These are phyloP conservation scores for Bolborhynchus lineola DNA, from an alignment of 2,113 vertebrate species.

Conservation along the genomic window DNA sequence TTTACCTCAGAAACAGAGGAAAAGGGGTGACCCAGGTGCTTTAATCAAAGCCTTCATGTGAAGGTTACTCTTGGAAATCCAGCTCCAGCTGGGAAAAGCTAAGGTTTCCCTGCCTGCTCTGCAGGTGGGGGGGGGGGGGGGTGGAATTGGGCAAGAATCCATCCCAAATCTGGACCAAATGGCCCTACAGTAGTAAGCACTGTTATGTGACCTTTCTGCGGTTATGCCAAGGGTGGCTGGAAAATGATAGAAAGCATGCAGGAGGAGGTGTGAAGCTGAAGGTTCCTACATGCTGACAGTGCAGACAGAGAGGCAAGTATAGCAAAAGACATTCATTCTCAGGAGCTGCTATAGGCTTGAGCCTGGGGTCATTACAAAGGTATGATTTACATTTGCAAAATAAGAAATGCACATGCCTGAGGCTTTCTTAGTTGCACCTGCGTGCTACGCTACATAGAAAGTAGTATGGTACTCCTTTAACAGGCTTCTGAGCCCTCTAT, in stretches of 20 bases:
- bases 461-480: background rate
- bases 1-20: background rate
- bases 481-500: background rate
- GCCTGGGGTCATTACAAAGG: background rate
- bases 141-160: background rate
- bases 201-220: background rate
- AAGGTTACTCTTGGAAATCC: background rate
- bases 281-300: background rate
- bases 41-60: background rate
- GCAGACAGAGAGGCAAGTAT: background rate
- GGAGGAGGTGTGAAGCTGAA: background rate
- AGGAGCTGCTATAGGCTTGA: background rate
- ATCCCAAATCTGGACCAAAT: background rate
- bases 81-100: background rate
- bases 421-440: background rate
- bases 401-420: background rate
- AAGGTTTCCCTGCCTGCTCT: background rate
- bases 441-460: background rate
- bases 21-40: background rate
- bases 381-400: slow-evolving; percentile 5
- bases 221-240: background rate
- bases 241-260: background rate
- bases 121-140: background rate
- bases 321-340: background rate
- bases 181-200: background rate